phyloP scores from a whole-genome alignment of 2,113 vertebrate genomes.

The Asarcornis scutulata region DNA sequence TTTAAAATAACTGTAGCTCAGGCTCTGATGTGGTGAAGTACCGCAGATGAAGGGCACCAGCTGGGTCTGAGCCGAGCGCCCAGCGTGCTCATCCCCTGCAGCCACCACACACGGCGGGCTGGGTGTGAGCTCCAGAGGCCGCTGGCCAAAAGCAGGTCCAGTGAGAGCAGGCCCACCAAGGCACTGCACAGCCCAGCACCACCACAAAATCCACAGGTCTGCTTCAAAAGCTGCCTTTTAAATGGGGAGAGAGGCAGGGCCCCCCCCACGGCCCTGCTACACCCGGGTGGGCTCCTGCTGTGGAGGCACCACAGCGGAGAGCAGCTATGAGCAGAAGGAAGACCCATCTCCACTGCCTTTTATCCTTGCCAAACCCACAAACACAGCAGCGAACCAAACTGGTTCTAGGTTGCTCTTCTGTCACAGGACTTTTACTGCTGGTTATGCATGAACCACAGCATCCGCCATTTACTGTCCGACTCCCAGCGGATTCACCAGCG shows the following conservation, averaged over 20 bases:
- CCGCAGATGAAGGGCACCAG: background rate
- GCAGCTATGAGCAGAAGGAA: background rate
- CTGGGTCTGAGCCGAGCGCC: background rate
- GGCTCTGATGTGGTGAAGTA: background rate
- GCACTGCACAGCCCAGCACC: background rate
- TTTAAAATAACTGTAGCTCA: background rate
- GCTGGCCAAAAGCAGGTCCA: accelerated
- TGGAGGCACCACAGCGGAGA: background rate
- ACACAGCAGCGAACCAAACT: conserved; percentile 38
- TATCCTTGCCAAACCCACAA: background rate
- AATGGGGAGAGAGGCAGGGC: background rate
- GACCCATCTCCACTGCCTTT: background rate
- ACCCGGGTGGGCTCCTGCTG: background rate
- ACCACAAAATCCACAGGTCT: background rate
- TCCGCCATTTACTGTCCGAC: background rate
- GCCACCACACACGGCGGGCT: background rate
- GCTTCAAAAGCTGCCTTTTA: background rate
- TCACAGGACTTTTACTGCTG: conserved; percentile 40
- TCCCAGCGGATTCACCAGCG: background rate
- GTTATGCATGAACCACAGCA: conserved; percentile 24
- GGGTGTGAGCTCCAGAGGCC: background rate
- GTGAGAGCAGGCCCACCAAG: background rate
- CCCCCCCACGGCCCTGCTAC: background rate
- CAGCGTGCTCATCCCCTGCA: background rate
- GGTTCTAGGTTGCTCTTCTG: background rate